phyloP scores from a whole-genome alignment of 2,797 vertebrate genomes.

The Argentina silus region DNA sequence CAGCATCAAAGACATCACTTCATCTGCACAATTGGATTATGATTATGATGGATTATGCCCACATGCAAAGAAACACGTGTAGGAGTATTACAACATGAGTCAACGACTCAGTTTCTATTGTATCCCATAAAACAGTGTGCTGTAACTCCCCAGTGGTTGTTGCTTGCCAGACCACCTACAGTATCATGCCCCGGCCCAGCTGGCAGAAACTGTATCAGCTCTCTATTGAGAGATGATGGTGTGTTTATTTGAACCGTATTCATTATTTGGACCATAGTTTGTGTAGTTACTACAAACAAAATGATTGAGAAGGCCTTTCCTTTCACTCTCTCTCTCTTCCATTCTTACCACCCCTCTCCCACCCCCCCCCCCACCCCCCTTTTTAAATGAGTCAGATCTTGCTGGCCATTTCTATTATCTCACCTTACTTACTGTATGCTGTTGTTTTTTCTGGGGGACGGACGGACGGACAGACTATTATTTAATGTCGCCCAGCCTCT shows the following conservation, averaged over 20 bases:
- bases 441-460: neutral
- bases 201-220: no score
- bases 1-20: neutral
- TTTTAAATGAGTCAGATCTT: no score
- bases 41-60: conserved; percentile 10
- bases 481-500: no score
- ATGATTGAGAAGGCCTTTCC: neutral
- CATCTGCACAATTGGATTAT: conserved; percentile 8
- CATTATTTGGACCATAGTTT: no score
- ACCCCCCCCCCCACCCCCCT: neutral
- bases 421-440: neutral
- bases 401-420: neutral
- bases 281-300: no score
- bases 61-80: neutral
- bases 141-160: neutral
- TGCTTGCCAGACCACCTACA: neutral
- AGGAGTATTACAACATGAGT: neutral
- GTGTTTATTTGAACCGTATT: no score
- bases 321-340: neutral
- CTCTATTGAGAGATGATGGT: no score
- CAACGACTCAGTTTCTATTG: neutral
- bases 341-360: neutral
- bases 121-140: neutral
- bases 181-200: no score
- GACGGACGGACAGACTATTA: no score